phyloP scores from a whole-genome alignment of 2,113 vertebrate species.

The Anarhynchus alexandrinus region DNA sequence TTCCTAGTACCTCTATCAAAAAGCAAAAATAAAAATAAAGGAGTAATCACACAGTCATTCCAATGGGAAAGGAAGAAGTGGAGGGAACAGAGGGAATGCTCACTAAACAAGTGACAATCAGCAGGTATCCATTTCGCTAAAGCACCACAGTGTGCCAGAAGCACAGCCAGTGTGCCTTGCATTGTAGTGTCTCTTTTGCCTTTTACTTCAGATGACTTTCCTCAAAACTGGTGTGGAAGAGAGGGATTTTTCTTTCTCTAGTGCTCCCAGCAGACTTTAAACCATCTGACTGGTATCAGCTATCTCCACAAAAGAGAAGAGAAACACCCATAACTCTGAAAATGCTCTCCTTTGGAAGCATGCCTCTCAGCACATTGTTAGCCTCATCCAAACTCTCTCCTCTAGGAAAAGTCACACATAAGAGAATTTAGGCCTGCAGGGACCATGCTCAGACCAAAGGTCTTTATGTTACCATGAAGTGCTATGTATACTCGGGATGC shows the following conservation, averaged over 20 bases:
- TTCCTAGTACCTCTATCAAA: not conserved
- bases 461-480: not conserved
- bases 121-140: not conserved
- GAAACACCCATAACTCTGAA: not conserved
- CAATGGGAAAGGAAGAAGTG: accelerated
- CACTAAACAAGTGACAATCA: not conserved
- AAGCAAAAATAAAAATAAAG: not conserved
- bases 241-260: not conserved
- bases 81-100: not conserved
- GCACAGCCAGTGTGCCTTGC: not conserved
- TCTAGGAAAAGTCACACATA: not conserved
- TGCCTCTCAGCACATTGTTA: not conserved
- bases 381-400: not conserved
- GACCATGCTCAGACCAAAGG: not conserved
- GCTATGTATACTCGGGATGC: not conserved
- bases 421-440: not conserved
- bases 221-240: not conserved
- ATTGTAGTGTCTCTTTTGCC: not conserved
- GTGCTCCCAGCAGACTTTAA: not conserved
- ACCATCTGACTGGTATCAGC: not conserved
- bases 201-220: not conserved
- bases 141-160: not conserved
- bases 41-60: not conserved
- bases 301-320: not conserved
- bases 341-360: not conserved